phyloP scores from a whole-genome alignment of 1,140 invertebrate species.

The Drosophila auraria region DNA sequence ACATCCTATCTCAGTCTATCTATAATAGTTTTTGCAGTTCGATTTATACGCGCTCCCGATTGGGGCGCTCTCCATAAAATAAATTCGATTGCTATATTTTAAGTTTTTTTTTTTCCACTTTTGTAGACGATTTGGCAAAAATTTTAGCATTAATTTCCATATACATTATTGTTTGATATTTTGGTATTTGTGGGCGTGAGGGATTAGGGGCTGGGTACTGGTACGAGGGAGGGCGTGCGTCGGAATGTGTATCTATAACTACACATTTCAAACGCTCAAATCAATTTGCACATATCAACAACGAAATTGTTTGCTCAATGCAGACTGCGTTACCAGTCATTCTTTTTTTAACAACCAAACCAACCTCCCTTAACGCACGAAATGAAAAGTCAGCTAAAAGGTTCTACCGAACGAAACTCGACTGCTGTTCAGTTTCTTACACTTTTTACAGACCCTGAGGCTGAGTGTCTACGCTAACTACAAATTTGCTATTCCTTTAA shows the following conservation, averaged over 20 bases:
- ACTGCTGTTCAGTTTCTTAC: conserved; percentile 50
- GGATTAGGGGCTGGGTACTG: not conserved
- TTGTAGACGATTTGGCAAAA: conserved; percentile 52
- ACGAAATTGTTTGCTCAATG: conserved; percentile 79
- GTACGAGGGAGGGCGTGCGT: not conserved
- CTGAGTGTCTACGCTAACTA: conserved; percentile 67
- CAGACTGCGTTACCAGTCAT: conserved; percentile 37
- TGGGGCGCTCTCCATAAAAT: conserved; percentile 41
- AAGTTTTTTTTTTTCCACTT: conserved; percentile 25
- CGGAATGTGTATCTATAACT: conserved; percentile 65
- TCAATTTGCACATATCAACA: conserved; percentile 83
- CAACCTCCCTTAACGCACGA: conserved; percentile 52
- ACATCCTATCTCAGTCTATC: conserved; percentile 7
- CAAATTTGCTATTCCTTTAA: conserved; percentile 78
- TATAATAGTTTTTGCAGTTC: conserved; percentile 9
- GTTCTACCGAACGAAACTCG: conserved; percentile 62
- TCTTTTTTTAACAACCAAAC: conserved; percentile 11
- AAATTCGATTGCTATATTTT: conserved; percentile 63
- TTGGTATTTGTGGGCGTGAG: conserved; percentile 53
- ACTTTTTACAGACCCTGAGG: conserved; percentile 1
- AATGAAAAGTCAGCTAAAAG: conserved; percentile 80
- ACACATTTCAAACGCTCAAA: conserved; percentile 78
- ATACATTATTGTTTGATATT: conserved; percentile 70
- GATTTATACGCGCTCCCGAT: conserved; percentile 41
- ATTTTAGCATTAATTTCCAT: conserved; percentile 81